These are phyloP conservation scores for Orchestes rusci DNA, from an alignment of 2,888 invertebrate species.

Conservation along the genomic window DNA sequence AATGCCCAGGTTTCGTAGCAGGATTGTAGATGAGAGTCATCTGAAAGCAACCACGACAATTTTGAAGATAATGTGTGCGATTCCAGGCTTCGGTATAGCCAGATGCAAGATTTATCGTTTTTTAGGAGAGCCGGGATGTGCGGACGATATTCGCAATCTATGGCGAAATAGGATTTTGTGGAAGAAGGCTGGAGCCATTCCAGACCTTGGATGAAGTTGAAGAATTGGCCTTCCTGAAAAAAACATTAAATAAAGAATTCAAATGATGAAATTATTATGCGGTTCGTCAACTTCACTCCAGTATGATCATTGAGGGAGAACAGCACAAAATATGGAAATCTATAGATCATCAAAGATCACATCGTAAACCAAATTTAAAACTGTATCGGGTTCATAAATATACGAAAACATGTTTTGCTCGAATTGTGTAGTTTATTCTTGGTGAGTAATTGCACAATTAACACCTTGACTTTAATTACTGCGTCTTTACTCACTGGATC, in stretches of 20 bases:
- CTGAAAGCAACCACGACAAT: constrained; percentile 55
- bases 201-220: constrained; percentile 53
- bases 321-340: too few relatives aligned
- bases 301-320: too few relatives aligned
- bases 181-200: constrained; percentile 54
- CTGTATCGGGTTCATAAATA: too few relatives aligned
- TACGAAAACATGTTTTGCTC: too few relatives aligned
- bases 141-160: constrained; percentile 43
- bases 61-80: constrained; percentile 52
- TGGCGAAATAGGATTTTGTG: constrained; percentile 45
- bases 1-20: constrained; percentile 55
- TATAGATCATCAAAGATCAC: too few relatives aligned
- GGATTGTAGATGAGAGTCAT: constrained; percentile 52
- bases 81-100: constrained; percentile 50
- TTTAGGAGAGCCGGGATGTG: constrained; percentile 45
- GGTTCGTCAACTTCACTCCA: too few relatives aligned
- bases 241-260: background rate
- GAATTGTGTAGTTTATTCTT: too few relatives aligned
- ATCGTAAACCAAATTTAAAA: too few relatives aligned
- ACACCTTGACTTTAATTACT: too few relatives aligned
- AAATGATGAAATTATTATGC: too few relatives aligned
- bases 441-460: too few relatives aligned
- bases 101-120: constrained; percentile 48
- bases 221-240: constrained; percentile 48
- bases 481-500: too few relatives aligned